Evolutionary conservation across 2,888 invertebrate genomes (phyloP).

Genomic region (Ennomos erosarius): DNA sequence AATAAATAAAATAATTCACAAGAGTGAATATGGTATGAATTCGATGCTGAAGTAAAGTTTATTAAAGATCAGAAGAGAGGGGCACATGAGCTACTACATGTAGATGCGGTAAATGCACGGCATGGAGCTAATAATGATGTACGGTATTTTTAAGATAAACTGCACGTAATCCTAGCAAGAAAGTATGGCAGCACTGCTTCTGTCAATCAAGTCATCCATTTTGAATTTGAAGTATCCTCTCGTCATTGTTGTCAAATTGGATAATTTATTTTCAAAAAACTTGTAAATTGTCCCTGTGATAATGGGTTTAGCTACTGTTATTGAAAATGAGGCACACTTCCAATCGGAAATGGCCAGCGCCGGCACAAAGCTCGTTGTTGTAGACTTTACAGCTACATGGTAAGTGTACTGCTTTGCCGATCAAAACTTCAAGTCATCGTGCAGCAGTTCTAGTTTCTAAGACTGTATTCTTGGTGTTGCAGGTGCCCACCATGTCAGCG

Average conservation of each 20-base stretch:
- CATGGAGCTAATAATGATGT: too few relatives aligned
- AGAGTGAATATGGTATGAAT: too few relatives aligned
- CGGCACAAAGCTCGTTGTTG: slow-evolving; percentile 95
- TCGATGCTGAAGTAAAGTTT: too few relatives aligned
- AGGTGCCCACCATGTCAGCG: slow-evolving; percentile 99
- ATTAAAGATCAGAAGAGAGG: too few relatives aligned
- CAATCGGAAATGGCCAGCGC: slow-evolving; percentile 93
- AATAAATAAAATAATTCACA: too few relatives aligned
- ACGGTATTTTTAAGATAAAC: too few relatives aligned
- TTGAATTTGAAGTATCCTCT: slow-evolving; percentile 61
- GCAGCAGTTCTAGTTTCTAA: slow-evolving; percentile 36
- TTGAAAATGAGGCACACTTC: slow-evolving; percentile 93
- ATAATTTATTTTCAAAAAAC: slow-evolving; percentile 41
- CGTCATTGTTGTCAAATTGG: slow-evolving; percentile 56
- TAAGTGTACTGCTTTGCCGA: slow-evolving; percentile 71
- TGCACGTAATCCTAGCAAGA: too few relatives aligned
- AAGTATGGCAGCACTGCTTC: too few relatives aligned
- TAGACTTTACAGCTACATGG: slow-evolving; percentile 98
- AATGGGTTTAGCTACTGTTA: slow-evolving; percentile 87
- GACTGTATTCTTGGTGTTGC: slow-evolving; percentile 31
- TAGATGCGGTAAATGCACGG: too few relatives aligned
- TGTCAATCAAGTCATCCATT: slow-evolving; percentile 30
- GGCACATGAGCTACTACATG: too few relatives aligned
- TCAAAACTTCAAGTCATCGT: slow-evolving; percentile 71
- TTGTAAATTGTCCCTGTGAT: slow-evolving; percentile 35